Evolutionary conservation across 2,888 invertebrate species (phyloP).

Genomic region (Helicoverpa assulta): DNA sequence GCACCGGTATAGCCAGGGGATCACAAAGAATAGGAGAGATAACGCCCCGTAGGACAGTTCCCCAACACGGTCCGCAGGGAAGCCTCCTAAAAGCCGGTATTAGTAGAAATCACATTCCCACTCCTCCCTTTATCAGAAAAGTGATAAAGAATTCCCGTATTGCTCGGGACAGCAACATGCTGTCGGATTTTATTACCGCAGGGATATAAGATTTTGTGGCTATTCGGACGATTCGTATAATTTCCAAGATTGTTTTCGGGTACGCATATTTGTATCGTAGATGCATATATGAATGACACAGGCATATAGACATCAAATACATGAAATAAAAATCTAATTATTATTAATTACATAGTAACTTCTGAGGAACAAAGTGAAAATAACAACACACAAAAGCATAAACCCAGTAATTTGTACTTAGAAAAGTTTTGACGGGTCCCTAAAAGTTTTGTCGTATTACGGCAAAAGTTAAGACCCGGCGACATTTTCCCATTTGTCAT

Average conservation of each 20-base stretch:
- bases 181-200: constrained; percentile 68
- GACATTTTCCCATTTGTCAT: constrained; percentile 79
- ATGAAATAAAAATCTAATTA: background rate
- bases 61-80: constrained; percentile 72
- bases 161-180: constrained; percentile 65
- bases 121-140: constrained; percentile 71
- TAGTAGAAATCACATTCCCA: constrained; percentile 74
- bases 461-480: constrained; percentile 67
- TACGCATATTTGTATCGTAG: constrained; percentile 10
- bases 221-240: constrained; percentile 40
- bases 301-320: background rate
- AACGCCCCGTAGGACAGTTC: constrained; percentile 68
- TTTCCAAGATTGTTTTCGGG: constrained; percentile 39
- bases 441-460: constrained; percentile 67
- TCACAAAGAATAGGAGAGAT: constrained; percentile 67
- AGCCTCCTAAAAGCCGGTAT: constrained; percentile 75
- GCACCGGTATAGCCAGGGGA: constrained; percentile 68
- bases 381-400: constrained; percentile 26
- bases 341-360: background rate
- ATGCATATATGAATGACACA: background rate
- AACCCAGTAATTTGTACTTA: constrained; percentile 41
- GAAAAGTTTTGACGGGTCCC: constrained; percentile 67
- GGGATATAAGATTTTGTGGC: constrained; percentile 54
- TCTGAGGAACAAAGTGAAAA: background rate
- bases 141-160: constrained; percentile 72